A percentile compares a stretch with the other conserved stretches of the same genome.
phyloP scores from a whole-genome alignment of 2,888 invertebrate genomes.

The Antheraea assamensis region DNA sequence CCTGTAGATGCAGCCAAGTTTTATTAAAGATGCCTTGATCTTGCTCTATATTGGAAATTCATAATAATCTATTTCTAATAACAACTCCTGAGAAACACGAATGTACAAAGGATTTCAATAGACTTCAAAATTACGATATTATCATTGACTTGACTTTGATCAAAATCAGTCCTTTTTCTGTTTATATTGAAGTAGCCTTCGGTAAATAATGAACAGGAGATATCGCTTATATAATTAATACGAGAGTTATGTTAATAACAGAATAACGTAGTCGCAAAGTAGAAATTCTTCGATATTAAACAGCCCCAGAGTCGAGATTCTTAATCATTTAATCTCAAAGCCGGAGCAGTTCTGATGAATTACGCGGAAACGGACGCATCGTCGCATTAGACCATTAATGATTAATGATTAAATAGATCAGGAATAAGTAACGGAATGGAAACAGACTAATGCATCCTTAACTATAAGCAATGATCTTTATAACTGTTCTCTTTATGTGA shows the following conservation, averaged over 20 bases:
- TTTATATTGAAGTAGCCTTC: too few relatives aligned
- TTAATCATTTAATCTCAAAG: constrained; percentile 14
- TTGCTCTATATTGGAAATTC: too few relatives aligned
- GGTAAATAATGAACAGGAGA: too few relatives aligned
- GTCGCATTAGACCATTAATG: constrained; percentile 26
- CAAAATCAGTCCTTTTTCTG: too few relatives aligned
- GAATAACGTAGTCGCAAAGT: constrained; percentile 9
- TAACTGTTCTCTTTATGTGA: constrained; percentile 17
- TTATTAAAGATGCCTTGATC: too few relatives aligned
- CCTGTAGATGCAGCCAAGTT: too few relatives aligned
- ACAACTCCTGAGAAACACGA: too few relatives aligned
- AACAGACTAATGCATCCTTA: constrained; percentile 19
- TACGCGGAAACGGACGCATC: constrained; percentile 28
- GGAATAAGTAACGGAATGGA: constrained; percentile 22
- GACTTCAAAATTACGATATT: too few relatives aligned
- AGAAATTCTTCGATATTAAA: background rate
- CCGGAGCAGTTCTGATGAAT: constrained; percentile 23
- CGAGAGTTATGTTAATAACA: background rate
- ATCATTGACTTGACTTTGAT: too few relatives aligned
- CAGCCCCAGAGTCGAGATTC: background rate
- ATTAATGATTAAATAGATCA: constrained; percentile 24
- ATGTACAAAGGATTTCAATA: too few relatives aligned
- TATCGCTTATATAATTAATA: background rate
- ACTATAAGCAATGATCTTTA: constrained; percentile 19
- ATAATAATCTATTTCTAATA: too few relatives aligned